Base-by-base conservation (phyloP, 2,888 invertebrate genomes). In the Frankliniella intonsa region DNA sequence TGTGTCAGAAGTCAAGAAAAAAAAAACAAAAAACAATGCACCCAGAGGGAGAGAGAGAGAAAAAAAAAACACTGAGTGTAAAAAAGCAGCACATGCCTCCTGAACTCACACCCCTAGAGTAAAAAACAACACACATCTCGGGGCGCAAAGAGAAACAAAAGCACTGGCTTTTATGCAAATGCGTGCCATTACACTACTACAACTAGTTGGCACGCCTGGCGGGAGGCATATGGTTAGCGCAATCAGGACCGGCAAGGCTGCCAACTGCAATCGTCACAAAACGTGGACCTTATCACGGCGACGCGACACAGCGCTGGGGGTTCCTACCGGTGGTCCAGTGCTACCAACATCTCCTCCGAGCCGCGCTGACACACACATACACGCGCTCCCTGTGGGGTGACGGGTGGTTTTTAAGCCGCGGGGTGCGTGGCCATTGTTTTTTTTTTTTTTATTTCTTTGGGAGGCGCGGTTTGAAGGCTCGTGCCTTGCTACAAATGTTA, bases 131-230 rank as follows among this genome's bases (percentile, higher is more conserved):
- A 25, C 69, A 12, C 25, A 25, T 76, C 11, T 76, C 62, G n/a
- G 62, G 38, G n/a, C 69, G 22, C 12, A 25, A 76, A 22, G 69
- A 25, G 69, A 76, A 76, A 76, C 69, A 76, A 76, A 76, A 76
- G 69, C 69, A 25, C 22, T 76, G 69, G 69, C 69, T 76, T 76
- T 76, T 76, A 76, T 76, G 69, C 69, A 76, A 76, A 76, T 76
- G 7, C 2, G 69, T 76, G 69, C 22, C 69, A 76, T 76, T 76
- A 25, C 25, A 25, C 69, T 12, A 76, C 55, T 55, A 38, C 62
- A 14, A 17, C 62, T 62, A 62, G 62, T 62, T 62, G 62, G 62
- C 62, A 62, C 19, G 19, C 69, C 69, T 25, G 69, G 69, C 69
- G 22, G 69, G 69, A 76, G 69, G 69, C 69, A 76, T 76, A 76